Evolutionary conservation across 1,140 invertebrate species (phyloP).

Genomic region (Camponotus pennsylvanicus): DNA sequence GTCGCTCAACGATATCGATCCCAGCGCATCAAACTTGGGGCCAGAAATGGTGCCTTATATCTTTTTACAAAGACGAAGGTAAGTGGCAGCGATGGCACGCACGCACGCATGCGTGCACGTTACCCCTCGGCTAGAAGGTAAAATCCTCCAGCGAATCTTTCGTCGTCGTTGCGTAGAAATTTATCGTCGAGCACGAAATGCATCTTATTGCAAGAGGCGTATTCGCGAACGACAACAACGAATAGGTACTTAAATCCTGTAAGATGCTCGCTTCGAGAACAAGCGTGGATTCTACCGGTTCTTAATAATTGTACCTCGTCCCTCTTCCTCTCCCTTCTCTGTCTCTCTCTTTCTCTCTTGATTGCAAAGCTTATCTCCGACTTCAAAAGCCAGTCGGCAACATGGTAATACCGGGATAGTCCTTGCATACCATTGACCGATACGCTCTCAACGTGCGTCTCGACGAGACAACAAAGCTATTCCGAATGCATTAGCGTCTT

Average conservation of each 20-base stretch:
- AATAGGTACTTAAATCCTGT: slow-evolving; percentile 75
- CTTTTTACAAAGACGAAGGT: slow-evolving; percentile 18
- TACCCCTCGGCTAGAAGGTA: slow-evolving; percentile 69
- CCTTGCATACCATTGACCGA: slow-evolving; percentile 56
- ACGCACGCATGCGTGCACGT: background rate
- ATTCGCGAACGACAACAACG: slow-evolving; percentile 71
- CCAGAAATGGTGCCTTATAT: slow-evolving; percentile 1
- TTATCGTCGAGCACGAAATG: slow-evolving; percentile 71
- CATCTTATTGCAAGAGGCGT: slow-evolving; percentile 59
- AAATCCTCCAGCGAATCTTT: slow-evolving; percentile 66
- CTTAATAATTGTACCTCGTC: slow-evolving; percentile 72
- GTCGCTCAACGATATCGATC: slow-evolving; percentile 1
- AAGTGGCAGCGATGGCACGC: slow-evolving; percentile 48
- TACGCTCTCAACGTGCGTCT: slow-evolving; percentile 17
- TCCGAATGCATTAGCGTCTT: slow-evolving; percentile 42
- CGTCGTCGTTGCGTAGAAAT: slow-evolving; percentile 72
- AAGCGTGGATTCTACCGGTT: slow-evolving; percentile 76
- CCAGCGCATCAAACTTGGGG: background rate
- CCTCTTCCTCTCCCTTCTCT: background rate
- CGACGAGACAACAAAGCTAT: slow-evolving; percentile 38
- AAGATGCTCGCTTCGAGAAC: slow-evolving; percentile 67
- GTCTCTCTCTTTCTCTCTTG: background rate
- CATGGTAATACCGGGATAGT: slow-evolving; percentile 56
- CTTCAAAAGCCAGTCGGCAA: slow-evolving; percentile 56
- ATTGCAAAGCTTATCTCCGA: slow-evolving; percentile 66